Percentiles rank a stretch among this genome's conserved stretches.
These are phyloP conservation scores for Anoplolepis gracilipes DNA, from an alignment of 1,140 invertebrate genomes.

Conservation along the genomic window DNA sequence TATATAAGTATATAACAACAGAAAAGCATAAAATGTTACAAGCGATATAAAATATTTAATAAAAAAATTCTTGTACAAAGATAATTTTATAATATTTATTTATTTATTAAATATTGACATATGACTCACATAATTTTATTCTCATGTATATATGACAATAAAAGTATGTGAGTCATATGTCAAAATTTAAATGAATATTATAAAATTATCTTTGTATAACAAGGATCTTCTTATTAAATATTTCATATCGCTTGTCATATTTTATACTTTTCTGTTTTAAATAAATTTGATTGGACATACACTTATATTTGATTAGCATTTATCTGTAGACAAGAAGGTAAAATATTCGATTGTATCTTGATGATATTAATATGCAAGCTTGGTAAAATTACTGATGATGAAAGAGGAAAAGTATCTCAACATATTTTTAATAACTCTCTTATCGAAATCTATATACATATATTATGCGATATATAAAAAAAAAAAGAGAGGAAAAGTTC, in stretches of 20 bases:
- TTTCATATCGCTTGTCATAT: background rate
- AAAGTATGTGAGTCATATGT: too few species aligned
- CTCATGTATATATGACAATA: too few species aligned
- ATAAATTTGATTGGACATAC: background rate
- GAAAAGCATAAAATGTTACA: too few species aligned
- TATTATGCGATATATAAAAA: background rate
- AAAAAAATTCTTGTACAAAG: background rate
- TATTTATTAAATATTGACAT: too few species aligned
- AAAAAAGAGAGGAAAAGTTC: too few species aligned
- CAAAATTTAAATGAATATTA: too few species aligned
- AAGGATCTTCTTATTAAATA: background rate
- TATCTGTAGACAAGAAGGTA: conserved; percentile 4
- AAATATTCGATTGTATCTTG: conserved; percentile 20
- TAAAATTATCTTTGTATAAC: background rate
- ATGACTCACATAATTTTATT: too few species aligned
- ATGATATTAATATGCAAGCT: conserved; percentile 15
- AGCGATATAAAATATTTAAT: background rate
- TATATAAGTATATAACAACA: too few species aligned
- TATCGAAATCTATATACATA: background rate
- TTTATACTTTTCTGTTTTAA: background rate
- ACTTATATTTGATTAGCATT: background rate
- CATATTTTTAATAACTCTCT: conserved; percentile 12
- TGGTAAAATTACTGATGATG: background rate
- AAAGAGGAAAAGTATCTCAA: conserved; percentile 1
- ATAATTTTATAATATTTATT: background rate